Conservation (phyloP, 1,140 invertebrate species). For the honey bee (Apis mellifera) region DNA sequence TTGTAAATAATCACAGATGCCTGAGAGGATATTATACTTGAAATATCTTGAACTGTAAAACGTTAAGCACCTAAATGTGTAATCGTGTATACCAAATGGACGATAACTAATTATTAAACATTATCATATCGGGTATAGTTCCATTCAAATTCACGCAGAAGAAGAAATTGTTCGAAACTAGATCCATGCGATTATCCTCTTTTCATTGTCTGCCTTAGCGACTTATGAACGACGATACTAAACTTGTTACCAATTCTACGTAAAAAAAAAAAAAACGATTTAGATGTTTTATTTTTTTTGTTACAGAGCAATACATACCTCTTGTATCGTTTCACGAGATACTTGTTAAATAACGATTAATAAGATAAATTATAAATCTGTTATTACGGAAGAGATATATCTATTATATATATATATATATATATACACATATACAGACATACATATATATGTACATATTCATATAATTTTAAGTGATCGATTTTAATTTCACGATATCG, state of each 20-base stretch:
- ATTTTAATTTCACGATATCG: conserved; percentile 24
- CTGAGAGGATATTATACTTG: conserved; percentile 75
- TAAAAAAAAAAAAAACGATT: not conserved
- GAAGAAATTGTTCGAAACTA: not conserved
- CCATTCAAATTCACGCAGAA: not conserved
- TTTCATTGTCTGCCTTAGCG: conserved; percentile 13
- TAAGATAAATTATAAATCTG: conserved; percentile 25
- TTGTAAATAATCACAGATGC: conserved; percentile 81
- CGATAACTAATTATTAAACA: conserved; percentile 23
- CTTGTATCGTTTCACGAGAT: conserved; percentile 16
- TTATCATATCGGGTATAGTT: not conserved
- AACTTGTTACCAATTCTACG: conserved; percentile 3
- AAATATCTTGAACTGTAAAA: conserved; percentile 69
- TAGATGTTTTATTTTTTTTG: conserved; percentile 21
- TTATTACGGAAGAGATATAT: conserved; percentile 40
- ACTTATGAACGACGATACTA: not conserved
- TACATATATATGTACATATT: conserved; percentile 16
- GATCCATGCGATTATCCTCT: not conserved
- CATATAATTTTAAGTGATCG: conserved; percentile 1
- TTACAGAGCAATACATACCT: conserved; percentile 23
- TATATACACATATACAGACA: conserved; percentile 13
- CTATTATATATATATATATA: conserved; percentile 5
- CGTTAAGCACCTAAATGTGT: conserved; percentile 49
- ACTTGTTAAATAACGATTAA: conserved; percentile 16
- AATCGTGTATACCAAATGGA: conserved; percentile 45